Evolutionary conservation across 2,797 vertebrate genomes (phyloP).

Genomic region (Florisuga fusca): DNA sequence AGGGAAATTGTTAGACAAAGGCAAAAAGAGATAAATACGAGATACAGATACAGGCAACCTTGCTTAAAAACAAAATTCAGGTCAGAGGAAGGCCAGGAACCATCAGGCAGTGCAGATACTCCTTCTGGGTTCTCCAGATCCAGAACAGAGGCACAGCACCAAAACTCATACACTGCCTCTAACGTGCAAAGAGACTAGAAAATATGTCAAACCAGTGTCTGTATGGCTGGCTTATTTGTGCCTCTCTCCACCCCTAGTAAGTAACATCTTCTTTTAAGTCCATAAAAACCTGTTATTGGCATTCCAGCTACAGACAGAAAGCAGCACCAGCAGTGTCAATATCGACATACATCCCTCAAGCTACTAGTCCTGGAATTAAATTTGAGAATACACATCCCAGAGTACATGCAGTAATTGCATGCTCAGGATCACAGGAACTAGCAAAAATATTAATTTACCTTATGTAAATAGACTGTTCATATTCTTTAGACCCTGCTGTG

Average conservation of each 20-base stretch:
- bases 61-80: not conserved
- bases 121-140: not conserved
- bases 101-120: not conserved
- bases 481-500: not conserved
- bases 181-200: not conserved
- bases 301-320: not conserved
- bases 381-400: rapidly evolving
- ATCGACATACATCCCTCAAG: not conserved
- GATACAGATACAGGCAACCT: not conserved
- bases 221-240: not conserved
- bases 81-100: not conserved
- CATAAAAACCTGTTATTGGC: not conserved
- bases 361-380: not conserved
- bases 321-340: not conserved
- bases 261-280: not conserved
- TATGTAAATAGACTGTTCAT: not conserved
- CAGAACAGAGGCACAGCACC: rapidly evolving
- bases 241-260: not conserved
- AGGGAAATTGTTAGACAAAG: not conserved
- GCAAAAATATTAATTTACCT: not conserved
- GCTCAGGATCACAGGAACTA: not conserved
- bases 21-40: not conserved
- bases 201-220: not conserved
- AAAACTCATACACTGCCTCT: not conserved
- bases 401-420: not conserved